These are phyloP conservation scores for Girardinichthys multiradiatus DNA, from an alignment of 2,113 vertebrate genomes.

Conservation along the genomic window DNA sequence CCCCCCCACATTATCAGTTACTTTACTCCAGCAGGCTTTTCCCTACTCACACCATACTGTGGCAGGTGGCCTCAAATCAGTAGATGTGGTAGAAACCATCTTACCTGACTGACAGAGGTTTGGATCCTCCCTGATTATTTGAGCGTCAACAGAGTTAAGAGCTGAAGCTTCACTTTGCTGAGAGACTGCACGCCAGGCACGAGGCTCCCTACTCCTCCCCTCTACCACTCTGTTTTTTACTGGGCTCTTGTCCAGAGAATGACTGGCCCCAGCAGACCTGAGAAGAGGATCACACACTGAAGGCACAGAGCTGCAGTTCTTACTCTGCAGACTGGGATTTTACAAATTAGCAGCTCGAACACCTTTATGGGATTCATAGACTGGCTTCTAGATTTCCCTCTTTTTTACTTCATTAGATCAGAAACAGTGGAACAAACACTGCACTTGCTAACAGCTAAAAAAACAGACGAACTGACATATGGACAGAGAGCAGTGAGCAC, in stretches of 20 bases:
- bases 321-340: conserved; percentile 39
- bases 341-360: conserved; percentile 38
- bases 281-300: conserved; percentile 57
- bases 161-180: conserved; percentile 61
- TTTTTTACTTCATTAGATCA: conserved; percentile 33
- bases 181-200: conserved; percentile 72
- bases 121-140: conserved; percentile 60
- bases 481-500: conserved; percentile 67
- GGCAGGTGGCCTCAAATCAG: conserved; percentile 62
- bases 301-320: conserved; percentile 48
- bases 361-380: conserved; percentile 35
- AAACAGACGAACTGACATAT: conserved; percentile 67
- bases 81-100: conserved; percentile 46
- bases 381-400: conserved; percentile 1
- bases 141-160: conserved; percentile 61
- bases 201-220: conserved; percentile 68
- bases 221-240: conserved; percentile 61
- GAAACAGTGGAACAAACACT: conserved; percentile 36
- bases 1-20: conserved; percentile 33
- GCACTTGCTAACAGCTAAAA: conserved; percentile 33
- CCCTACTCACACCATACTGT: conserved; percentile 25
- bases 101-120: conserved; percentile 53
- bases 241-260: conserved; percentile 71
- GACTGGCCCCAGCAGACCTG: conserved; percentile 69
- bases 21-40: conserved; percentile 20